Base-by-base conservation (phyloP, 2,797 vertebrate genomes). In the Moxostoma hubbsi region DNA sequence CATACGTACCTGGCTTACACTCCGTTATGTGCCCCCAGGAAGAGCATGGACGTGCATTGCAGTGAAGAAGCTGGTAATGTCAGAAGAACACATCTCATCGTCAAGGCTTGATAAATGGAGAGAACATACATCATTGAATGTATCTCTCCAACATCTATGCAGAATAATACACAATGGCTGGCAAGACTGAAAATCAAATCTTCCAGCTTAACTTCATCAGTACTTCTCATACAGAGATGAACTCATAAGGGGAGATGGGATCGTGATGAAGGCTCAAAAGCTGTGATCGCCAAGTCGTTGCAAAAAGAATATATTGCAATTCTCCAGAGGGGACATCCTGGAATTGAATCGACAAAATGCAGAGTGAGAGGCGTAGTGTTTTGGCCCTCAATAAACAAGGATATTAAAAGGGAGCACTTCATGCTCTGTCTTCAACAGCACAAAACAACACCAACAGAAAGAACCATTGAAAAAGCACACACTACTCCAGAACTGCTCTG, bases 371-470 rank as follows among this genome's bases (percentile, higher is more conserved):
- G 18, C 36, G 9, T 61, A 24, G 57, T 59, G 57, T 59, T 59
- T 8, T 61, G 58, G 58, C 58, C 10, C 36, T 24, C 58, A 36
- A 2, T 61, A 4, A 61, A 61, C 5, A 59, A 59, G 16, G 9
- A 18, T 16, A 58, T 58, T 10, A 9, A 59, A 1, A 5, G 16
- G 10, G 9, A 18, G 57, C 4, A 4, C 55, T 58, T 58, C 15
- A 16, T 18, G 55, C n/a, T n/a, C 15, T 5, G n/a, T 16, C n/a
- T 58, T 7, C 15, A 18, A 58, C 9, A 8, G n/a, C 16, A 57
- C 46, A 1, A 84, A 79, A 36, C 47, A 45, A 36, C 79, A 79
- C 16, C 75, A 81, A 18, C 70, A 74, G 51, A 84, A 78, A 46
- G 53, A 78, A 68, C 69, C 64, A 15, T 45, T 84, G 5, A n/a